A percentile compares a stretch with the other conserved stretches of the same genome.
phyloP scores from a whole-genome alignment of 1,140 invertebrate species.

The Ganaspis sp. region DNA sequence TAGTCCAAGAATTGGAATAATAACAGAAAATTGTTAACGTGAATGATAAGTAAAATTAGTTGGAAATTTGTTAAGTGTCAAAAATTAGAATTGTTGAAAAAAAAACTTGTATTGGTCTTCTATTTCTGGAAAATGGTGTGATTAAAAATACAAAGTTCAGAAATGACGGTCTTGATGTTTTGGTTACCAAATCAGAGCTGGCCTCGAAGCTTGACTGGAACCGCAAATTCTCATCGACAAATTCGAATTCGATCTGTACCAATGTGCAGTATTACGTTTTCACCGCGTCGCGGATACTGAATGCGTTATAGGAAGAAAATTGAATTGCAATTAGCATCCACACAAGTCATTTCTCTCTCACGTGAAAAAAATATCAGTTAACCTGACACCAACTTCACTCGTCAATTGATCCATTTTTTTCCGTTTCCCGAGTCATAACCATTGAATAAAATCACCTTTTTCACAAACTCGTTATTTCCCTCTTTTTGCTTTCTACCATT shows the following conservation, averaged over 20 bases:
- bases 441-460: not conserved
- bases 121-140: no score
- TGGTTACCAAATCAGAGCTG: not conserved
- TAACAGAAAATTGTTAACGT: no score
- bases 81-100: no score
- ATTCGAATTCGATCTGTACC: not conserved
- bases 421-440: not conserved
- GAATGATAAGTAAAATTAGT: no score
- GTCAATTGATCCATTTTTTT: not conserved
- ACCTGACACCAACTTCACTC: not conserved
- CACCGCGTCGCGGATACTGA: not conserved
- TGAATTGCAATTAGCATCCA: conserved; percentile 10
- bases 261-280: not conserved
- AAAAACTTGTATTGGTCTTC: no score
- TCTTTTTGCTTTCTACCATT: no score
- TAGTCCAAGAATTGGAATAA: no score
- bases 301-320: conserved; percentile 10
- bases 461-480: not conserved
- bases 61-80: no score
- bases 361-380: not conserved
- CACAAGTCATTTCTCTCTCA: not conserved
- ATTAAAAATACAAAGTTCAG: not conserved
- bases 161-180: not conserved
- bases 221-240: not conserved
- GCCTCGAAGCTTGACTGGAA: not conserved